These are phyloP conservation scores for Bubo scandiacus DNA, from an alignment of 2,113 vertebrate species.

Conservation along the genomic window DNA sequence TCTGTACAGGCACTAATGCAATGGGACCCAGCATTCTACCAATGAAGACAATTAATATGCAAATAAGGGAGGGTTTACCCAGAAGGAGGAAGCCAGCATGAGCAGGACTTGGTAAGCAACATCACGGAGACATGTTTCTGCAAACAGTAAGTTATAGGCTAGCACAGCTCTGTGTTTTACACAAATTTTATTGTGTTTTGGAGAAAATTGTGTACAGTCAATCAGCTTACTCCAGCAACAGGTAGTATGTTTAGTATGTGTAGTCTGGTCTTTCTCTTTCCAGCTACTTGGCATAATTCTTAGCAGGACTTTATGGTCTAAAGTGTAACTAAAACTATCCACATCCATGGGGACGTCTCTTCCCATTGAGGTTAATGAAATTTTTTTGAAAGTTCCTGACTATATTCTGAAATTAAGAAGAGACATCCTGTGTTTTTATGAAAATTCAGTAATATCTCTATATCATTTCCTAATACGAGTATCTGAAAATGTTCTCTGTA, in stretches of 20 bases:
- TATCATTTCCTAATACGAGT: neutral
- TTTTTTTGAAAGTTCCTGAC: neutral
- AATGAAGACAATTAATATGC: neutral
- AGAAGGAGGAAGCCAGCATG: neutral
- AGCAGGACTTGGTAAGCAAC: neutral
- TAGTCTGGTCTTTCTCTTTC: neutral
- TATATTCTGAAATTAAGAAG: neutral
- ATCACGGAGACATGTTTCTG: neutral
- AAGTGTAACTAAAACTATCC: neutral
- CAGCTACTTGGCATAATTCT: neutral
- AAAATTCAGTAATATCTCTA: neutral
- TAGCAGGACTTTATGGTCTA: neutral
- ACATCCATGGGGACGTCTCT: neutral
- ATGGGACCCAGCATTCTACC: neutral
- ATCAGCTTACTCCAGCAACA: constrained; percentile 11
- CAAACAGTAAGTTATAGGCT: neutral
- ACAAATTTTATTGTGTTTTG: constrained; percentile 45
- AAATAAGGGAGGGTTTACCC: neutral
- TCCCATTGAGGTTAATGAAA: neutral
- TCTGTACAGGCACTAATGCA: neutral
- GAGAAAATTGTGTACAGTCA: constrained; percentile 13
- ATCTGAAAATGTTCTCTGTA: neutral
- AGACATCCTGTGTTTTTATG: neutral
- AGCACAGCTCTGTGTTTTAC: neutral
- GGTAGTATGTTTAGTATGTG: neutral